Evolutionary conservation across 2,113 vertebrate genomes (phyloP).

Genomic region (Micronycteris hirsuta): DNA sequence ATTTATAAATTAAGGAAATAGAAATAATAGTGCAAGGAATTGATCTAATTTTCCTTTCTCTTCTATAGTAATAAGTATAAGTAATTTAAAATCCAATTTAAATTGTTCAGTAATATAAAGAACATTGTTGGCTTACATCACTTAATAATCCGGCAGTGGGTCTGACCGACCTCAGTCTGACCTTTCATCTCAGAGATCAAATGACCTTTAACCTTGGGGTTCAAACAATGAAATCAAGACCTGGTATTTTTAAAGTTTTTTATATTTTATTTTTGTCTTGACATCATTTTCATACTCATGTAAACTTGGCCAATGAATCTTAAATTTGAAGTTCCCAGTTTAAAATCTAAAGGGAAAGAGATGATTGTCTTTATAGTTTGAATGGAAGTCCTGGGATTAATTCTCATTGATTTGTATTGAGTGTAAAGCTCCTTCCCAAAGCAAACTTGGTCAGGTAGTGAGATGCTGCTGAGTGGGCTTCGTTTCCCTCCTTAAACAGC

Average conservation of each 20-base stretch:
- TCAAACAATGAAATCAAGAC: not conserved
- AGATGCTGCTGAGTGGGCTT: not conserved
- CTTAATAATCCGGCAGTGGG: not conserved
- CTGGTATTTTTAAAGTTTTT: not conserved
- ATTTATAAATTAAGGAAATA: not conserved
- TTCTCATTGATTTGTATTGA: not conserved
- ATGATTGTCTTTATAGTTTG: not conserved
- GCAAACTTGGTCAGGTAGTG: not conserved
- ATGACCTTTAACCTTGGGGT: not conserved
- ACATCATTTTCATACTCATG: not conserved
- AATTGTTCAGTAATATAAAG: not conserved
- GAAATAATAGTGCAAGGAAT: not conserved
- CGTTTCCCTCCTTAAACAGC: not conserved
- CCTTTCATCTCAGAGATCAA: not conserved
- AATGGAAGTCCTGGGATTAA: not conserved
- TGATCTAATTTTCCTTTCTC: not conserved
- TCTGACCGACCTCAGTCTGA: not conserved
- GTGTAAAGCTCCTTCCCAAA: not conserved
- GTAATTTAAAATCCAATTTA: not conserved
- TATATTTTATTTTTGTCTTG: not conserved
- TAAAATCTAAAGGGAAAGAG: not conserved
- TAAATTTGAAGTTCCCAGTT: not conserved
- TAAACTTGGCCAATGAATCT: not conserved
- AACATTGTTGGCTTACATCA: not conserved
- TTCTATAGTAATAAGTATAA: not conserved